phyloP scores from a whole-genome alignment of 1,140 invertebrate genomes.

The Zaprionus davidi region DNA sequence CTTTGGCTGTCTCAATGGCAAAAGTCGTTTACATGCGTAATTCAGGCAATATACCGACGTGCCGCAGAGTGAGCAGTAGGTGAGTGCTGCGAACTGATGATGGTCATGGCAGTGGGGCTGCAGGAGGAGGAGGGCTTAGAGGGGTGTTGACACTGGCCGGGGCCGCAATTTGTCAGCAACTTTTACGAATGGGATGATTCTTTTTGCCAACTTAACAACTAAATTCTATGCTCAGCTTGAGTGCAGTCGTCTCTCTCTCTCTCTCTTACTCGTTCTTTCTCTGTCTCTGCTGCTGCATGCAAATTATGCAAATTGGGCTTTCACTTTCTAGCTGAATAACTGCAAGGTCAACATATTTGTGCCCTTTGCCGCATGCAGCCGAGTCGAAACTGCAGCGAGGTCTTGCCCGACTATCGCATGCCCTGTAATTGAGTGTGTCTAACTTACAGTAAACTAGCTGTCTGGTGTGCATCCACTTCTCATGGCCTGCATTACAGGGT shows the following conservation, averaged over 20 bases:
- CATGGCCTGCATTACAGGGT: slow-evolving; percentile 3
- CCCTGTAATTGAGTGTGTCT: background rate
- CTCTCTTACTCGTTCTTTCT: slow-evolving; percentile 9
- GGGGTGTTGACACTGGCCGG: slow-evolving; percentile 53
- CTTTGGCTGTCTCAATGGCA: slow-evolving; percentile 78
- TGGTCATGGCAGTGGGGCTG: background rate
- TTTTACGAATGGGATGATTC: slow-evolving; percentile 35
- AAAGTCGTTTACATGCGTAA: slow-evolving; percentile 68
- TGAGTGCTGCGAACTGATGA: slow-evolving; percentile 18
- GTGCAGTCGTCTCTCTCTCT: slow-evolving; percentile 29
- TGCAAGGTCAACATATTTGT: slow-evolving; percentile 77
- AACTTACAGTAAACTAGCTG: background rate
- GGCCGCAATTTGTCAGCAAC: slow-evolving; percentile 72
- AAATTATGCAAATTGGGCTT: slow-evolving; percentile 77
- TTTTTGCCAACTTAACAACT: slow-evolving; percentile 53
- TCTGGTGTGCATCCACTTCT: background rate
- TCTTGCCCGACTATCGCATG: background rate
- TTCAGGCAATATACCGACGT: slow-evolving; percentile 56
- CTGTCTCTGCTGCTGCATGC: slow-evolving; percentile 41
- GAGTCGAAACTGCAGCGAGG: slow-evolving; percentile 16
- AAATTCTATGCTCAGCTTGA: slow-evolving; percentile 56
- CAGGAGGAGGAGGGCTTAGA: background rate
- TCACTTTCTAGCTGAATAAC: slow-evolving; percentile 67
- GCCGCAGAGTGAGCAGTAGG: slow-evolving; percentile 47
- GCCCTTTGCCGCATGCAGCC: slow-evolving; percentile 29